Evolutionary conservation across 2,797 vertebrate species (phyloP).

Genomic region (Mormyrus proboscirostris): DNA sequence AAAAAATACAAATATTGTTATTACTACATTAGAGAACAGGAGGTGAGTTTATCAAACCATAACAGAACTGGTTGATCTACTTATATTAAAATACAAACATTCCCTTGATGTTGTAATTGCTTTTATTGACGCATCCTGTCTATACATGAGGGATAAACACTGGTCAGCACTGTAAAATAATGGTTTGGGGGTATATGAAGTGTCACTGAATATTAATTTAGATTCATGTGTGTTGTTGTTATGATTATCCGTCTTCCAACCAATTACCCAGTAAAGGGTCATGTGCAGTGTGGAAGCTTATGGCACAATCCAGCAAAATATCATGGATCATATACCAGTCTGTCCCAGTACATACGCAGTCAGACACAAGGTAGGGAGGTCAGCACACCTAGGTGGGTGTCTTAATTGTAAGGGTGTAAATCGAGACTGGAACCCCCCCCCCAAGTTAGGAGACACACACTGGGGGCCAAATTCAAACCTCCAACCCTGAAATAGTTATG

Average conservation of each 20-base stretch:
- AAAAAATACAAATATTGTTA: background rate
- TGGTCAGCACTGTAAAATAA: background rate
- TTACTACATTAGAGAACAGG: background rate
- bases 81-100: background rate
- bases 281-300: background rate
- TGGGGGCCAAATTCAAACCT: background rate
- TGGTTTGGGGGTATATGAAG: background rate
- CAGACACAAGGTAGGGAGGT: background rate
- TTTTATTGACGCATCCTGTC: background rate
- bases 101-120: background rate
- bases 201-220: background rate
- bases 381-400: background rate
- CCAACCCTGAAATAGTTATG: background rate
- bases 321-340: background rate
- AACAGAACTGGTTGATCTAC: background rate
- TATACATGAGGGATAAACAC: background rate
- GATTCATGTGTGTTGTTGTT: background rate
- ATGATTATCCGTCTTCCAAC: background rate
- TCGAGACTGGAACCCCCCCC: background rate
- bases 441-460: background rate
- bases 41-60: background rate
- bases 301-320: background rate
- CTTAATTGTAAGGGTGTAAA: background rate
- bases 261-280: background rate
- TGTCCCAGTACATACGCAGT: background rate